Percentiles rank a stretch among this genome's conserved stretches.
Conservation (phyloP, 2,113 vertebrate genomes). For the Phasianus colchicus region DNA sequence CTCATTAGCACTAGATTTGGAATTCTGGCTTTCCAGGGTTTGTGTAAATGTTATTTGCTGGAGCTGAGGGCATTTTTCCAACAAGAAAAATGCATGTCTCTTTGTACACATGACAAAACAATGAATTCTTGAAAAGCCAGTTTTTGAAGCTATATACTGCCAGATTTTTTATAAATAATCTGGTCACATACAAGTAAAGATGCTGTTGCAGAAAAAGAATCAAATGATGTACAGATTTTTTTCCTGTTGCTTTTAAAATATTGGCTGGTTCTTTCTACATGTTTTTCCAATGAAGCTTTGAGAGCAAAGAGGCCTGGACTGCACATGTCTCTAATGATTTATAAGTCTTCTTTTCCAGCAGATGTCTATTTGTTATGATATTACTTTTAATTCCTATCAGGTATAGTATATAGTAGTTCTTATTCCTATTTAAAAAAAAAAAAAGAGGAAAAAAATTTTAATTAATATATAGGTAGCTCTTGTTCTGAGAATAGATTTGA, state of each 20-base stretch:
- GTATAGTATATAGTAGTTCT: not conserved
- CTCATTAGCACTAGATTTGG: constrained; percentile 44
- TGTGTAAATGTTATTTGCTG: constrained; percentile 31
- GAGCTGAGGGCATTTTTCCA: constrained; percentile 33
- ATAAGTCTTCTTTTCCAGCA: not conserved
- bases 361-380: constrained; percentile 13
- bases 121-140: constrained; percentile 26
- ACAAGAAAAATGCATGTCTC: not conserved
- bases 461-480: not conserved
- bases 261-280: constrained; percentile 38
- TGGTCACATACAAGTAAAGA: constrained; percentile 38
- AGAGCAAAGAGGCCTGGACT: constrained; percentile 27
- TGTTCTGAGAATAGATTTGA: not conserved
- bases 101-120: not conserved
- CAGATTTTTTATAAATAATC: constrained; percentile 48
- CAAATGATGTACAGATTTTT: not conserved
- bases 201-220: not conserved
- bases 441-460: no score
- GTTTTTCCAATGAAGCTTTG: constrained; percentile 52
- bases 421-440: not conserved
- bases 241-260: constrained; percentile 35
- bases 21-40: constrained; percentile 14
- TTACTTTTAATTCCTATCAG: constrained; percentile 15
- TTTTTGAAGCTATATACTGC: not conserved
- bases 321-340: constrained; percentile 43